phyloP scores from a whole-genome alignment of 2,888 invertebrate genomes.

The Gisinianus flammeolus region DNA sequence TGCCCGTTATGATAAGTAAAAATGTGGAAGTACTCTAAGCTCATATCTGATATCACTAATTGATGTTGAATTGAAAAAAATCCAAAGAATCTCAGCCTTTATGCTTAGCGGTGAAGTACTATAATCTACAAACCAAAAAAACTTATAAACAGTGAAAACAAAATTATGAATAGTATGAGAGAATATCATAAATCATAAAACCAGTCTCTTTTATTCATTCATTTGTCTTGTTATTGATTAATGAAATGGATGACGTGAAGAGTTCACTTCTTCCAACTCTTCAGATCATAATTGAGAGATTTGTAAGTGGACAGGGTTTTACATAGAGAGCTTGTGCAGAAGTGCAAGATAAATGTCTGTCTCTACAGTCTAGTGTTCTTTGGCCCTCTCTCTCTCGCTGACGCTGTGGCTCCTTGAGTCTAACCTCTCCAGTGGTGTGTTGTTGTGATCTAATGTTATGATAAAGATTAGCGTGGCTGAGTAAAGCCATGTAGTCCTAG shows the following conservation, averaged over 20 bases:
- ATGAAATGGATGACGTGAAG: conserved; percentile 38
- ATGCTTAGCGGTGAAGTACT: too few species aligned
- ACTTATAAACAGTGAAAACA: conserved; percentile 1
- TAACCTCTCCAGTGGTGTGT: conserved; percentile 30
- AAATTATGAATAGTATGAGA: neutral
- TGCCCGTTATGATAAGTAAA: too few species aligned
- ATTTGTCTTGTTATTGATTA: conserved; percentile 38
- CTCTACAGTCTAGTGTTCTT: conserved; percentile 26
- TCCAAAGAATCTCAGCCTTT: neutral
- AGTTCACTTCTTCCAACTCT: conserved; percentile 27
- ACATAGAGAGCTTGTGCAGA: conserved; percentile 32
- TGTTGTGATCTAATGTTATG: conserved; percentile 24
- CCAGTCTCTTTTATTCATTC: conserved; percentile 15
- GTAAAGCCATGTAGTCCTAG: conserved; percentile 12
- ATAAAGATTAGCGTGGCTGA: conserved; percentile 24
- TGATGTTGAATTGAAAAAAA: too few species aligned
- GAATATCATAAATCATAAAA: conserved; percentile 4
- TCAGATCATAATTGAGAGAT: conserved; percentile 36
- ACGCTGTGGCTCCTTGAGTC: conserved; percentile 24
- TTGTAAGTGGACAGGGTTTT: conserved; percentile 36
- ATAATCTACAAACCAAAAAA: neutral
- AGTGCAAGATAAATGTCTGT: conserved; percentile 27
- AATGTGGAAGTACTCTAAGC: too few species aligned
- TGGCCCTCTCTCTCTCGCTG: conserved; percentile 24
- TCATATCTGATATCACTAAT: too few species aligned